These are phyloP conservation scores for Sula dactylatra DNA, from an alignment of 2,113 vertebrate genomes.

Conservation along the genomic window DNA sequence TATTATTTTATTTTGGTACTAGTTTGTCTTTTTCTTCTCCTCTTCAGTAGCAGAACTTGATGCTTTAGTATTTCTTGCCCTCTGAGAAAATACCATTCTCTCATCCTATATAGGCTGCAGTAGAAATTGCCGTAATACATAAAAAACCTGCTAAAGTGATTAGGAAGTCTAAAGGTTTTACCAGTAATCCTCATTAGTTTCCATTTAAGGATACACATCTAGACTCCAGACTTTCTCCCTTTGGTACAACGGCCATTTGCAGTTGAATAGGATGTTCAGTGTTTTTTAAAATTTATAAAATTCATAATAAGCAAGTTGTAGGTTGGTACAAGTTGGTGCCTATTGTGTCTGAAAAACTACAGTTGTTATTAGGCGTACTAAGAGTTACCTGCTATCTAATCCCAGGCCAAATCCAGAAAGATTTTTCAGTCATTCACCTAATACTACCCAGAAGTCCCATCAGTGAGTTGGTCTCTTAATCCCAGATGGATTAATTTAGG, in stretches of 20 bases:
- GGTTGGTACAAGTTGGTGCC: neutral
- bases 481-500: neutral
- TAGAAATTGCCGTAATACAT: neutral
- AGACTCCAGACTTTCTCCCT: neutral
- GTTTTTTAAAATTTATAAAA: neutral
- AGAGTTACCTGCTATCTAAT: neutral
- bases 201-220: neutral
- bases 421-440: neutral
- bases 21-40: neutral
- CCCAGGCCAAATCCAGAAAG: neutral
- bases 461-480: neutral
- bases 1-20: neutral
- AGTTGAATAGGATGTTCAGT: neutral
- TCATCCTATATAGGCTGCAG: neutral
- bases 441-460: neutral
- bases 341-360: neutral
- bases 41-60: neutral
- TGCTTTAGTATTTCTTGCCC: neutral
- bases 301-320: neutral
- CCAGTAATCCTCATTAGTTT: neutral
- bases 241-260: neutral
- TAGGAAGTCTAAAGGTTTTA: neutral
- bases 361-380: neutral
- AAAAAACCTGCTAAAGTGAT: neutral
- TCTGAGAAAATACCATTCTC: neutral